Evolutionary conservation across 2,113 vertebrate species (phyloP), one percentile per base, ranked within the genome.

Genomic region (Lycaon pictus): DNA sequence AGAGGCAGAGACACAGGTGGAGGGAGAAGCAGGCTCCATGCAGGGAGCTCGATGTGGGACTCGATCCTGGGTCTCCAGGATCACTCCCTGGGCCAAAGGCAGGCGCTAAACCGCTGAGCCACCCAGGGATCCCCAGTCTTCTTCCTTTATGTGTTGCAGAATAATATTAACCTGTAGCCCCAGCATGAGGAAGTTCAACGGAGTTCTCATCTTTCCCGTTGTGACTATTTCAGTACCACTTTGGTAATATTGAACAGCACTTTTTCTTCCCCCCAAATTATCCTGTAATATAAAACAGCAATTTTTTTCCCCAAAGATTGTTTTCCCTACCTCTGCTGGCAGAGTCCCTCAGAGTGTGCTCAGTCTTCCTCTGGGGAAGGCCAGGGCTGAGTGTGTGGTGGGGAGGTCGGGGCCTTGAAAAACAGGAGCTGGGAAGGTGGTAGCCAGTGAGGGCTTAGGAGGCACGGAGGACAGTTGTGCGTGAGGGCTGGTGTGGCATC

Each of bases 291-390:
- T n/a, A 79, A 95, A 93, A 76, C 19, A 69, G 3, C 5, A 27
- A 9, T 48, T 13, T 15, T 5, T 32, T 19, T 0, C 0, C 0
- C 0, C 32, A 10, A 35, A 53, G 32, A 11, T 35, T 92, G 37
- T 80, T 83, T 90, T 77, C 53, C 60, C 88, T 85, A 86, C 27
- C 23, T 56, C 84, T 96, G 77, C 43, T 88, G 74, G 63, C 22
- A 4, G 51, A 77, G 63, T 63, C 62, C 79, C 37, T 91, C 67
- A 90, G 22, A 77, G 19, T n/a, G 7, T 35, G 32, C 43, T 76
- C 35, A 20, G 71, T 22, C 9, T 97, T 90, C 51, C 51, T 71
- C 7, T 12, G 23, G 74, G 48, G 56, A 93, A 74, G 67, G 37
- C 55, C 55, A 19, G 88, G 20, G 10, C 29, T 48, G 71, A 76